These are phyloP conservation scores for Hirtodrosophila confusa DNA, from an alignment of 2,888 invertebrate species.

Conservation along the genomic window DNA sequence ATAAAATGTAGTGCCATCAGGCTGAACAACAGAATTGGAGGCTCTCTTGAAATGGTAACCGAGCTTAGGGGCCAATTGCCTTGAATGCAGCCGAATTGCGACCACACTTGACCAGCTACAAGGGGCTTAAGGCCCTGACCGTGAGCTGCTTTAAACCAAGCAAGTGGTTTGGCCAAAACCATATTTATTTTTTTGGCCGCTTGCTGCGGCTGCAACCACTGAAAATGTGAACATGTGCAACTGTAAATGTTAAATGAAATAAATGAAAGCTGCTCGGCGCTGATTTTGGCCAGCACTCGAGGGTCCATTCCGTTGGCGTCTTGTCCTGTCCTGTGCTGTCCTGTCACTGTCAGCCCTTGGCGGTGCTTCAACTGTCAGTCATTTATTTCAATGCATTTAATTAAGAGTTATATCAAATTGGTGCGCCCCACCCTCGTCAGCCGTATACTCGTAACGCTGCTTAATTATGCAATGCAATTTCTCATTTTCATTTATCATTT, in stretches of 20 bases:
- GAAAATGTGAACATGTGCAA: conserved; percentile 4
- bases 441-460: conserved; percentile 1
- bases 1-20: conserved; percentile 10
- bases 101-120: conserved; percentile 12
- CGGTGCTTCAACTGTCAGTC: conserved; percentile 1
- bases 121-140: background rate
- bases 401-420: conserved; percentile 19
- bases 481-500: conserved; percentile 45
- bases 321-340: background rate
- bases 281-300: conserved; percentile 1
- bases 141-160: background rate
- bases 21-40: conserved; percentile 5
- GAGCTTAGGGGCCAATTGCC: background rate
- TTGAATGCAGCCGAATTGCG: conserved; percentile 12
- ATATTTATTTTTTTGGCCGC: background rate
- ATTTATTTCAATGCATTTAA: conserved; percentile 39
- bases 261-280: background rate
- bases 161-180: conserved; percentile 1
- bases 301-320: background rate
- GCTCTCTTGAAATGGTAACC: background rate
- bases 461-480: conserved; percentile 53
- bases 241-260: conserved; percentile 3
- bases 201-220: background rate
- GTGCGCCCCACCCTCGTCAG: background rate
- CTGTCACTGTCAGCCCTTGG: background rate